phyloP scores from a whole-genome alignment of 2,888 invertebrate species.

The Scaeva pyrastri region DNA sequence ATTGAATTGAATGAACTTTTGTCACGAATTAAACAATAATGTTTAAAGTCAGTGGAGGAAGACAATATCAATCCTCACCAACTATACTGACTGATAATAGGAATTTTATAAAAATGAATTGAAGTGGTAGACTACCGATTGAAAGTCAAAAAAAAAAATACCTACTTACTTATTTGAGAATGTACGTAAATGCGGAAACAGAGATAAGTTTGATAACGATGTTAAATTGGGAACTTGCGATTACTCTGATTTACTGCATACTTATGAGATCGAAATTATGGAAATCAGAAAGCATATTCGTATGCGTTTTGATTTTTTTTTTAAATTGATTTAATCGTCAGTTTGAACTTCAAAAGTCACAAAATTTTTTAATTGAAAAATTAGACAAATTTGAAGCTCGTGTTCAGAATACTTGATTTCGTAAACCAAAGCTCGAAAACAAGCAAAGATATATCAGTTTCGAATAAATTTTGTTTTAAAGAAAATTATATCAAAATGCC shows the following conservation, averaged over 20 bases:
- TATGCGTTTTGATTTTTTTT: too few species aligned
- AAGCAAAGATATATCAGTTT: too few species aligned
- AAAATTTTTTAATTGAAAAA: too few species aligned
- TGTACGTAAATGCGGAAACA: not conserved
- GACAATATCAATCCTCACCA: constrained; percentile 37
- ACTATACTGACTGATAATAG: not conserved
- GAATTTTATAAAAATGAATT: constrained; percentile 12
- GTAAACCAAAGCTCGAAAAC: too few species aligned
- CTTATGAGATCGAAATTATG: not conserved
- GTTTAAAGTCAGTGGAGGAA: constrained; percentile 24
- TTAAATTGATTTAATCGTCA: too few species aligned
- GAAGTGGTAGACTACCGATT: constrained; percentile 19
- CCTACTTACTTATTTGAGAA: too few species aligned
- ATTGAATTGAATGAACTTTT: not conserved
- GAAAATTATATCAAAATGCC: too few species aligned
- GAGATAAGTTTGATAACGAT: constrained; percentile 17
- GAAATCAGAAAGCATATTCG: too few species aligned
- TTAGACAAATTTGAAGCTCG: too few species aligned
- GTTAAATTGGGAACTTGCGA: not conserved
- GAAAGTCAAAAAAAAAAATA: not conserved
- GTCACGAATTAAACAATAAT: constrained; percentile 35
- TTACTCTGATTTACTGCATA: not conserved
- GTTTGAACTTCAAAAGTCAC: too few species aligned
- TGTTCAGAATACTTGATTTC: too few species aligned
- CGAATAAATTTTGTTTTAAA: too few species aligned